phyloP scores from a whole-genome alignment of 2,888 invertebrate species.

The Heteromyza rotundicornis region DNA sequence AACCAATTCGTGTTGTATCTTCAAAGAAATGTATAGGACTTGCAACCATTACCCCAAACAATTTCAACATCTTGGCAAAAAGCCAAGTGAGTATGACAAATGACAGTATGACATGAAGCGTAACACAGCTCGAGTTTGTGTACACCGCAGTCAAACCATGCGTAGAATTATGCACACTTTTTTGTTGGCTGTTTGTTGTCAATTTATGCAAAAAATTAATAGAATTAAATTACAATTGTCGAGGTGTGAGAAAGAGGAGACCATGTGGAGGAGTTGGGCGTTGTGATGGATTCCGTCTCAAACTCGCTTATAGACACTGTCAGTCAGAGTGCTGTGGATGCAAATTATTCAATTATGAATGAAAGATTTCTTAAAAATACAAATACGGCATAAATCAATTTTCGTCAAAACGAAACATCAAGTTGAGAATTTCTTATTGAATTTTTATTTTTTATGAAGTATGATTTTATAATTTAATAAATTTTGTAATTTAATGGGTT shows the following conservation, averaged over 20 bases:
- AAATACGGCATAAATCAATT: conserved; percentile 20
- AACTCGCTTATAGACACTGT: conserved; percentile 19
- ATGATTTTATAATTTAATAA: too few species aligned
- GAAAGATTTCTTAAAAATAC: conserved; percentile 18
- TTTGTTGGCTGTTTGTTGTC: background rate
- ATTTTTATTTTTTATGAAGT: conserved; percentile 1
- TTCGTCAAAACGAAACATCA: background rate
- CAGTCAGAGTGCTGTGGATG: conserved; percentile 24
- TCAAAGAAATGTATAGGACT: too few species aligned
- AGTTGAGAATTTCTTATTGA: too few species aligned
- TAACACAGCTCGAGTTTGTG: too few species aligned
- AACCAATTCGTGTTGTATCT: too few species aligned
- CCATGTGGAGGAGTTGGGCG: background rate
- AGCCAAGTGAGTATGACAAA: too few species aligned
- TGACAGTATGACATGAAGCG: too few species aligned
- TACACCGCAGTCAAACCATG: too few species aligned
- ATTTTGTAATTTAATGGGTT: too few species aligned
- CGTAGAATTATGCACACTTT: background rate
- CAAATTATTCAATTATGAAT: conserved; percentile 27
- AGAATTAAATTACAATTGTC: conserved; percentile 21
- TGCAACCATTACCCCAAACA: too few species aligned
- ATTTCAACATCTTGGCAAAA: too few species aligned
- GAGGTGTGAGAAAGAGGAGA: background rate
- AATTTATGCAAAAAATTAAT: conserved; percentile 16
- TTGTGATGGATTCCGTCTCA: conserved; percentile 4